A percentile compares a stretch with the other conserved stretches of the same genome.
These are phyloP conservation scores for Temnopleurus reevesii DNA, from an alignment of 53 echinoderm and acorn worm genomes.

Conservation along the genomic window DNA sequence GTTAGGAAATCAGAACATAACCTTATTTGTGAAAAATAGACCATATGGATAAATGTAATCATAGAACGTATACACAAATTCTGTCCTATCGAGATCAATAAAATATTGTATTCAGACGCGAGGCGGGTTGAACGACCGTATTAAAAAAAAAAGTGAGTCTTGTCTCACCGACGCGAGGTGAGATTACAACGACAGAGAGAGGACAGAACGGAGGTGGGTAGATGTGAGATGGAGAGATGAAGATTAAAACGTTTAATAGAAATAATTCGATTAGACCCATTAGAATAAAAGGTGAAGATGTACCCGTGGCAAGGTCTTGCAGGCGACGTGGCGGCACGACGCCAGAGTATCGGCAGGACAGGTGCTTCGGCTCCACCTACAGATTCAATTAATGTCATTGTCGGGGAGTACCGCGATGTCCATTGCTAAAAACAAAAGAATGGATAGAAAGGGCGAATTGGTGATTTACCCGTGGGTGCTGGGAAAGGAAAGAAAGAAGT, in stretches of 20 bases:
- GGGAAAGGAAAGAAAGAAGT: neutral
- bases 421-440: neutral
- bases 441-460: slow-evolving; percentile 9
- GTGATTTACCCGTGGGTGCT: neutral
- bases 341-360: slow-evolving; percentile 3
- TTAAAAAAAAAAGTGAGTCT: neutral
- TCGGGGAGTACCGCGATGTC: neutral
- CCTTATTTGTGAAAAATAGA: neutral
- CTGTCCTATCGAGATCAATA: neutral
- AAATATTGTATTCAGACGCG: slow-evolving; percentile 7
- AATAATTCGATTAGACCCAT: slow-evolving; percentile 50
- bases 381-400: slow-evolving; percentile 57
- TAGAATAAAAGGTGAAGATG: slow-evolving; percentile 42
- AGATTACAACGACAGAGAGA: slow-evolving; percentile 1
- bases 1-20: too few species aligned
- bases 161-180: neutral
- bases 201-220: neutral
- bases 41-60: neutral
- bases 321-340: neutral
- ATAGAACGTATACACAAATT: neutral
- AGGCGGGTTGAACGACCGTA: neutral
- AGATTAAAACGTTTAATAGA: slow-evolving; percentile 40
- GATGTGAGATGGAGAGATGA: neutral
- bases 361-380: neutral
- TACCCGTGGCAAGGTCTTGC: slow-evolving; percentile 21